Base-by-base conservation (phyloP, 2,888 invertebrate species). In the Drosophila multiciliata region DNA sequence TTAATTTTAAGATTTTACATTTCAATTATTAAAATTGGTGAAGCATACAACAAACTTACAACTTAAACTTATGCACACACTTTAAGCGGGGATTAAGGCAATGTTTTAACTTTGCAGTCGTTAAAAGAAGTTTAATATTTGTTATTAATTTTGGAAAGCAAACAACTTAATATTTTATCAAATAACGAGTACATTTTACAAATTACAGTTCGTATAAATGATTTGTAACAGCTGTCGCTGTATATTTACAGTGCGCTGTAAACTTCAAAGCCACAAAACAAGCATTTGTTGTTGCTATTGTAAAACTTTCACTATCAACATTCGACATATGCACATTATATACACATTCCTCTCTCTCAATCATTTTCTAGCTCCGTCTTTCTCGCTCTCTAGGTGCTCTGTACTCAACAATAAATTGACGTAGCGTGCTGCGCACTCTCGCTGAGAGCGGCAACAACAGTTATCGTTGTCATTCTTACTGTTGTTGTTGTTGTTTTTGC, bases 221-320 rank as follows among this genome's bases (percentile, higher is more conserved):
- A 50, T 42, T 57, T n/a, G 33, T 49, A 61, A 42, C 48, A 60
- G 64, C 54, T 60, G 38, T 45, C 35, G 23, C 23, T 57, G 55
- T 54, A 57, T 2, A 2, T 11, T 67, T 58, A 76, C 73, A 83
- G 54, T 3, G 9, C 4, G 9, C 79, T 89, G 82, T 90, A 75
- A 87, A 87, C 89, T 87, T 90, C 87, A 90, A 89, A 87, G 61
- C 66, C 70, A 55, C 65, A 77, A 80, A 20, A 66, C 66, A 68
- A 58, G 40, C 45, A 35, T 57, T 77, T 64, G 73, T 66, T 71
- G 72, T 64, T 54, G 48, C 26, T 69, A 40, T 32, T 54, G 40
- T 42, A 55, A 65, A 76, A 86, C 85, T 86, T 86, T 86, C 85
- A 90, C 85, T 86, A 83, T 85, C 83, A 71, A 54, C 66, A 70